Evolutionary conservation across 2,888 invertebrate genomes (phyloP), one percentile per base, ranked within the genome.

Genomic region (Eristalis arbustorum): DNA sequence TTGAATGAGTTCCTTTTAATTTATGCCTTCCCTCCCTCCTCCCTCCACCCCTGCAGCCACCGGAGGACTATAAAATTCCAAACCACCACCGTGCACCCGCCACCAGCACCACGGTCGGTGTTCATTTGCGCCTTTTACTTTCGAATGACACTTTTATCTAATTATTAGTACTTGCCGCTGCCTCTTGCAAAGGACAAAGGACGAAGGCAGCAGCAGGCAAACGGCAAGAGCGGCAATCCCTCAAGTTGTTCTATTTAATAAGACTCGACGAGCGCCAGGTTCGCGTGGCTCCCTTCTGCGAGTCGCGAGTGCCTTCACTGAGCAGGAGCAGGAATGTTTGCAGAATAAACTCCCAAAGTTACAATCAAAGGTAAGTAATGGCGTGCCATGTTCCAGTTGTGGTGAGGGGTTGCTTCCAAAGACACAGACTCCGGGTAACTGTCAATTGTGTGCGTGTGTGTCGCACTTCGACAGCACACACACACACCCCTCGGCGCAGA

Each of bases 101-200:
- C 42, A 42, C 49, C 8, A 18, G 18, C 8, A 10, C 49, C 37
- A 18, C 49, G 49, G 18, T 18, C 18, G 49, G n/a, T 49, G 49
- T 49, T 49, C 49, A 49, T 49, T 49, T 49, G 49, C 37, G 37
- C 37, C 56, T 62, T 37, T 49, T 59, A 42, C 63, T 57, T 31
- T 23, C 22, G 67, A 79, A 78, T 73, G 64, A 69, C 74, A 84
- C 64, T 79, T 79, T 83, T 74, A 66, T 79, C 78, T 78, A 75
- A 84, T 84, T 78, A 74, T 68, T 84, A 59, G 79, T 79, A 66
- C 84, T 79, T 84, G 74, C 37, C 49, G 66, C 31, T 62, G 73
- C 68, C 74, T 79, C 18, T 42, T 62, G 66, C 40, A 5, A 49
- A n/a, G 49, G 49, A 18, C 49, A 18, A 49, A 49, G 2, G 2